These are phyloP conservation scores for Oxygymnocypris stewartii DNA, from an alignment of 2,113 vertebrate species.

Conservation along the genomic window DNA sequence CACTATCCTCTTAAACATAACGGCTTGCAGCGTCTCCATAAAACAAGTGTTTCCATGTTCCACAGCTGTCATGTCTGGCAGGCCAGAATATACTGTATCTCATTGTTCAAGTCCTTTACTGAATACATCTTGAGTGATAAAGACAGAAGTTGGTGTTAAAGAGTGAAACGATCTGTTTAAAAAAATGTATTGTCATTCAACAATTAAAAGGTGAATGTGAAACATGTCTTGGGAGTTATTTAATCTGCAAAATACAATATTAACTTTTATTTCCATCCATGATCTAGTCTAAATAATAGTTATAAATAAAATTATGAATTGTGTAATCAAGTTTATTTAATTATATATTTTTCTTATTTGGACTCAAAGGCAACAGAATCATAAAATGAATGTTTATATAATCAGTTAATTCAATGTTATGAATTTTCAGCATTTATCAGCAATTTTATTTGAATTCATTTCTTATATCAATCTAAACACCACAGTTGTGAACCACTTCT, in stretches of 20 bases:
- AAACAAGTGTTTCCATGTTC: conserved; percentile 38
- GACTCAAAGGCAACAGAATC: not conserved
- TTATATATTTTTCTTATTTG: not conserved
- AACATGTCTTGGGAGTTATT: conserved; percentile 28
- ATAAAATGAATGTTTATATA: not conserved
- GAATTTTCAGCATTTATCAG: not conserved
- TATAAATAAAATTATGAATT: not conserved
- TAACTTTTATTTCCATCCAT: not conserved
- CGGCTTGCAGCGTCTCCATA: conserved; percentile 34
- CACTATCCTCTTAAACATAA: not conserved
- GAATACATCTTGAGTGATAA: conserved; percentile 41
- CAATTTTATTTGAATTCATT: not conserved
- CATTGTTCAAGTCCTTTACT: conserved; percentile 23
- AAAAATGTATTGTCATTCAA: conserved; percentile 50
- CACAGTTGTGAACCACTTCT: no score
- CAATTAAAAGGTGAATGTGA: conserved; percentile 69
- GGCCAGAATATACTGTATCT: conserved; percentile 67
- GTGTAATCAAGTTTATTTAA: not conserved
- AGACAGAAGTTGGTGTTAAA: conserved; percentile 24
- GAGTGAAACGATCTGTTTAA: conserved; percentile 38
- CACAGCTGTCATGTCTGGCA: conserved; percentile 66
- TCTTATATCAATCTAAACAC: no score
- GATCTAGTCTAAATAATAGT: not conserved
- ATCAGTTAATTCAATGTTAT: not conserved
- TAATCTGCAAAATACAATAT: not conserved